These are phyloP conservation scores for Neodon shergylaensis DNA, from an alignment of 2,113 vertebrate species.

Conservation along the genomic window DNA sequence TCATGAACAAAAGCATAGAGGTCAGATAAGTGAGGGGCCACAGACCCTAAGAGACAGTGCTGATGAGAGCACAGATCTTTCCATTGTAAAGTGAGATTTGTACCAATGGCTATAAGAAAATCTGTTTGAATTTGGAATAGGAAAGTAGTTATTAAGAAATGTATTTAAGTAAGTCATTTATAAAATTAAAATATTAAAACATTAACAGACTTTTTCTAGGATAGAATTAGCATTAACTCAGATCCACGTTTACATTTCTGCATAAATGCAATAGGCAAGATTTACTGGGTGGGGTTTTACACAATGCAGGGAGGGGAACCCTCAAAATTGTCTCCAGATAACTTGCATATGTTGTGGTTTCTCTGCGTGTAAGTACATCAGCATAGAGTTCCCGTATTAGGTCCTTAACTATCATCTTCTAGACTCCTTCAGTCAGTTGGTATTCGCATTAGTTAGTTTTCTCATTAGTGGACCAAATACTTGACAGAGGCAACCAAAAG, in stretches of 20 bases:
- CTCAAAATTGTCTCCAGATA: conserved; percentile 14
- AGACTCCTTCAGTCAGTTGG: background rate
- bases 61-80: background rate
- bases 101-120: background rate
- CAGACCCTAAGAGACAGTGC: background rate
- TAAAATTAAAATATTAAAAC: conserved; percentile 28
- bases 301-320: background rate
- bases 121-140: conserved; percentile 16
- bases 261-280: background rate
- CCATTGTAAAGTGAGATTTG: background rate
- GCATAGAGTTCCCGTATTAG: background rate
- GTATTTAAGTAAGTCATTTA: background rate
- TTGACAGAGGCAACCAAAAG: background rate
- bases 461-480: background rate
- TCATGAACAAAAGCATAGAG: background rate
- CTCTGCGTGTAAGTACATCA: background rate
- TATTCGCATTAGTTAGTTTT: background rate
- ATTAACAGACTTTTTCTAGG: background rate
- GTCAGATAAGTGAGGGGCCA: background rate
- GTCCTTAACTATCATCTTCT: background rate
- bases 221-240: background rate
- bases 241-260: background rate
- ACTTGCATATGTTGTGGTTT: background rate
- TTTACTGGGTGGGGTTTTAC: background rate
- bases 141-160: conserved; percentile 45